These are phyloP conservation scores for Danio jaintianensis DNA, from an alignment of 2,797 vertebrate genomes.

Conservation along the genomic window DNA sequence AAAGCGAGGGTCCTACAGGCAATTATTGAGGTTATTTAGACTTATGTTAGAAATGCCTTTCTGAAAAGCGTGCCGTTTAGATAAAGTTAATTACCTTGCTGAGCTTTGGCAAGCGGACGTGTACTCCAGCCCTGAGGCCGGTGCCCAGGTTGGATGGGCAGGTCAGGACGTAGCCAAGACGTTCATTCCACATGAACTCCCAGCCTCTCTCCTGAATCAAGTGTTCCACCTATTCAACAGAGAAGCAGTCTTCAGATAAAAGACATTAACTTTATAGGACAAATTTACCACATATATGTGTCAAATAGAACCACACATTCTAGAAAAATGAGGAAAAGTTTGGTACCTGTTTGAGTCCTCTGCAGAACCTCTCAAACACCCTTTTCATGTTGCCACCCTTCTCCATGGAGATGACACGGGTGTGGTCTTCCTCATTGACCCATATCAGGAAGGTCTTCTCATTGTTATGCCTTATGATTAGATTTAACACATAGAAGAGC, in stretches of 20 bases:
- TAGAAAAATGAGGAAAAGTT: too few relatives aligned
- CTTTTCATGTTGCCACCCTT: conserved; percentile 97
- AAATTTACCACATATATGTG: background rate
- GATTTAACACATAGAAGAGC: background rate
- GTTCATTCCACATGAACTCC: conserved; percentile 98
- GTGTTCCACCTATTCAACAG: conserved; percentile 83
- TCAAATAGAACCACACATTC: too few relatives aligned
- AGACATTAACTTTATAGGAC: background rate
- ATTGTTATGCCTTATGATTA: conserved; percentile 87
- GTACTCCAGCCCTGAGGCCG: conserved; percentile 90
- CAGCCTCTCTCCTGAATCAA: conserved; percentile 92
- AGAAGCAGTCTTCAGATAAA: background rate
- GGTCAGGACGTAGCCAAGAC: conserved; percentile 89
- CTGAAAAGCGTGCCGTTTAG: background rate
- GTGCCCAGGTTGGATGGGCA: conserved; percentile 95
- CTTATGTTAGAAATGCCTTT: background rate
- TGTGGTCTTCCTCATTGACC: conserved; percentile 96
- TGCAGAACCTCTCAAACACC: conserved; percentile 94
- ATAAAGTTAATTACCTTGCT: conserved; percentile 80
- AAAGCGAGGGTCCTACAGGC: conserved; percentile 87
- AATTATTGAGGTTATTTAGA: background rate
- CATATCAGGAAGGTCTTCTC: conserved; percentile 96
- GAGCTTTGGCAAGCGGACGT: conserved; percentile 88
- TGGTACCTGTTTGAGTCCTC: conserved; percentile 87
- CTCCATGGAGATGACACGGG: conserved; percentile 96